These are phyloP conservation scores for Anisognathus igniventris DNA, from an alignment of 2,797 vertebrate genomes.

Conservation along the genomic window DNA sequence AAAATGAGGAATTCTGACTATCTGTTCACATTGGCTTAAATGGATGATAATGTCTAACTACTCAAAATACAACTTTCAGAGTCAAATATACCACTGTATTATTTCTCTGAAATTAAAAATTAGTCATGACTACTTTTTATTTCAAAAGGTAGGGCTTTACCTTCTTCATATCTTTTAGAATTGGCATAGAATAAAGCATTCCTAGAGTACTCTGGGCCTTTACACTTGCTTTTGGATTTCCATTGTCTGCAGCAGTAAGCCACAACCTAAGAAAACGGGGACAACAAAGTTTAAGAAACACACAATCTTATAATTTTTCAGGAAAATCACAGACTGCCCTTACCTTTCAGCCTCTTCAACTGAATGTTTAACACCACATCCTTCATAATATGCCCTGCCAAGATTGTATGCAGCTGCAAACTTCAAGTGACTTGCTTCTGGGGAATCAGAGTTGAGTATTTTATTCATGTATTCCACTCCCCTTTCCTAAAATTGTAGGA, in stretches of 20 bases:
- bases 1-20: not conserved
- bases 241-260: constrained; percentile 79
- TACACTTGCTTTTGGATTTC: constrained; percentile 79
- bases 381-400: constrained; percentile 78
- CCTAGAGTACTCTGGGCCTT: constrained; percentile 80
- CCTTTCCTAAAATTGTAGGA: constrained; percentile 64
- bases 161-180: constrained; percentile 76
- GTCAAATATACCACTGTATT: not conserved
- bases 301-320: not conserved
- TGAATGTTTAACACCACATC: constrained; percentile 71
- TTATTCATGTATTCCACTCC: constrained; percentile 78
- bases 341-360: constrained; percentile 80
- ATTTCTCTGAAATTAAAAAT: not conserved
- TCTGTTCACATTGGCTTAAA: not conserved
- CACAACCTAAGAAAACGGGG: constrained; percentile 71
- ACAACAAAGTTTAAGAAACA: not conserved
- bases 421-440: constrained; percentile 68
- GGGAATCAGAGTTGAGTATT: constrained; percentile 70
- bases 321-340: not conserved
- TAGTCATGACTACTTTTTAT: not conserved
- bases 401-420: constrained; percentile 81
- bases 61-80: not conserved
- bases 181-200: constrained; percentile 76
- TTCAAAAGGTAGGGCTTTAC: constrained; percentile 44
- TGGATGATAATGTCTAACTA: not conserved